Evolutionary conservation across 2,797 vertebrate species (phyloP).

Genomic region (Epinephelus malabaricus): DNA sequence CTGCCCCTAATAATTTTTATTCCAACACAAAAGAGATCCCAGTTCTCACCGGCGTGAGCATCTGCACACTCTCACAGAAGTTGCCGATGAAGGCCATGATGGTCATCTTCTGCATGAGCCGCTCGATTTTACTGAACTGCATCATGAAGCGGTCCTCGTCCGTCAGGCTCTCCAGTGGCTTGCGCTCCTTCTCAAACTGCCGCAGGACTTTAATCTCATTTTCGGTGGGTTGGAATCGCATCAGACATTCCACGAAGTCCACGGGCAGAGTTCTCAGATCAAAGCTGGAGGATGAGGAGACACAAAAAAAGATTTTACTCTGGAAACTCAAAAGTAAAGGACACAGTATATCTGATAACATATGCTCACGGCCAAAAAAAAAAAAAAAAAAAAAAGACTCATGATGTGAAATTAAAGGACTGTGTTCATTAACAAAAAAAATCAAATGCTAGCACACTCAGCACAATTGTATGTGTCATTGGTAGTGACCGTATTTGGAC

Average conservation of each 20-base stretch:
- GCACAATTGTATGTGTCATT: too few species aligned
- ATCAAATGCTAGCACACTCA: too few species aligned
- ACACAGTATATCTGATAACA: too few species aligned
- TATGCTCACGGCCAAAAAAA: too few species aligned
- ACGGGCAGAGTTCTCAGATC: constrained; percentile 95
- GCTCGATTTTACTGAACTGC: constrained; percentile 98
- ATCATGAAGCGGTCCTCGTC: constrained; percentile 99
- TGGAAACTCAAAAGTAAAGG: too few species aligned
- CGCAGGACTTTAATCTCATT: constrained; percentile 93
- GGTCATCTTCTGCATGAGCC: constrained; percentile 99
- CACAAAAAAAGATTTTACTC: too few species aligned
- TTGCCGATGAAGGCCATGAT: constrained; percentile 99
- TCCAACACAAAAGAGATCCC: not conserved
- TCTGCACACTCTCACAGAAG: constrained; percentile 94
- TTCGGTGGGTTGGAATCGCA: constrained; percentile 97
- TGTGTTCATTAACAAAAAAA: too few species aligned
- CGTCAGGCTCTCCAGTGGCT: constrained; percentile 93
- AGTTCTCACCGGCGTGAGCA: constrained; percentile 94
- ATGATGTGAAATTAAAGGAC: too few species aligned
- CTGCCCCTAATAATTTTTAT: not conserved
- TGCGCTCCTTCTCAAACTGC: constrained; percentile 96
- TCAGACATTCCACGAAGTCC: constrained; percentile 97
- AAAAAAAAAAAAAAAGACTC: too few species aligned
- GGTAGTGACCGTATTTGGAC: too few species aligned
- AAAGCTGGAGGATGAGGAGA: constrained; percentile 82